phyloP scores from a whole-genome alignment of 2,113 vertebrate genomes.

The Centrocercus urophasianus region DNA sequence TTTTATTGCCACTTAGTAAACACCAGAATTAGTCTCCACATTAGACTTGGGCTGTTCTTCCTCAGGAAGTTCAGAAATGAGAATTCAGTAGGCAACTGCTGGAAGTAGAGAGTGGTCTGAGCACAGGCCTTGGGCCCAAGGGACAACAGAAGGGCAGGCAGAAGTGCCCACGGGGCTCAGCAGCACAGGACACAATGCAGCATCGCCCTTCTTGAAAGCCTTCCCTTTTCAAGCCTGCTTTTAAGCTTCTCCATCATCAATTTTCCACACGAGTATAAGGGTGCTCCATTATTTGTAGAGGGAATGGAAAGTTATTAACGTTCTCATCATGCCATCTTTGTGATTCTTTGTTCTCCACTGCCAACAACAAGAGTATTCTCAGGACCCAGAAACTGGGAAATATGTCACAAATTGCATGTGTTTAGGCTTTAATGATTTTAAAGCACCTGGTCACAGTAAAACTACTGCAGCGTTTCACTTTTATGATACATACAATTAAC shows the following conservation, averaged over 20 bases:
- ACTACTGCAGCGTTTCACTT: neutral
- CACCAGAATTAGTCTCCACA: neutral
- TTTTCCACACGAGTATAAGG: accelerated
- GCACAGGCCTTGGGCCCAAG: neutral
- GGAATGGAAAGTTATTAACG: neutral
- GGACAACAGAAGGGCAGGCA: neutral
- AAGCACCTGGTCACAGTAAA: neutral
- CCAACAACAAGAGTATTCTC: neutral
- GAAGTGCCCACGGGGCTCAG: neutral
- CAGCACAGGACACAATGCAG: neutral
- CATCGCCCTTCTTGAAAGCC: neutral
- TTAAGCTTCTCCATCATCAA: neutral
- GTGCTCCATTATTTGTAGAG: neutral
- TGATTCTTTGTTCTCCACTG: neutral
- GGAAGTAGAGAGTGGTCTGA: neutral
- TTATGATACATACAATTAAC: neutral
- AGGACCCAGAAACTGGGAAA: neutral
- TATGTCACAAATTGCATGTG: neutral
- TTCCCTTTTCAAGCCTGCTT: neutral
- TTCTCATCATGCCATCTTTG: neutral
- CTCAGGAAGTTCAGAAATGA: neutral
- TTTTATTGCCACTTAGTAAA: neutral
- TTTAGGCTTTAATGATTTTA: neutral
- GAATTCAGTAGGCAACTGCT: neutral
- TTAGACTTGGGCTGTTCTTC: neutral